phyloP scores from a whole-genome alignment of 2,888 invertebrate genomes.

The Nephrocerus scutellatus region DNA sequence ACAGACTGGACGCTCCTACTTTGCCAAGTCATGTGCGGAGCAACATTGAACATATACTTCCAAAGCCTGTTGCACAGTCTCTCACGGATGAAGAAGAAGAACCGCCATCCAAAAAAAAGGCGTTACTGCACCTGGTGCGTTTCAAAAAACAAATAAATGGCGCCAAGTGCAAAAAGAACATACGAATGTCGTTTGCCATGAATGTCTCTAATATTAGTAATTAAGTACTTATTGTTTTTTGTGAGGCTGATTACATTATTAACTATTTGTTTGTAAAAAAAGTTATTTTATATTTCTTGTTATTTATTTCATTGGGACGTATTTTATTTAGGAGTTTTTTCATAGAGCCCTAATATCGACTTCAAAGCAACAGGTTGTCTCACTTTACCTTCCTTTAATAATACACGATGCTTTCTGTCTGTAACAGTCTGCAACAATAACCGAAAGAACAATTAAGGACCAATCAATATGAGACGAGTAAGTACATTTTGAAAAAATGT shows the following conservation, averaged over 20 bases:
- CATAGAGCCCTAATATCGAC: too few relatives aligned
- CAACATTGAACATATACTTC: slow-evolving; percentile 2
- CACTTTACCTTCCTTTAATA: too few relatives aligned
- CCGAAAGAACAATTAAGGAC: too few relatives aligned
- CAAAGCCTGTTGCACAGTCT: slow-evolving; percentile 2
- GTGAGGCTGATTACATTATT: slow-evolving; percentile 7
- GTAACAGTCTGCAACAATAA: too few relatives aligned
- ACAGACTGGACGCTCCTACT: slow-evolving; percentile 7
- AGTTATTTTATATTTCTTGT: too few relatives aligned
- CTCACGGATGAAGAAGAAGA: slow-evolving; percentile 7
- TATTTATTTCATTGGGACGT: too few relatives aligned
- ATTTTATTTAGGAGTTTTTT: too few relatives aligned
- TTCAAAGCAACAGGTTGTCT: too few relatives aligned
- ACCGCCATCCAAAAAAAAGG: slow-evolving; percentile 6
- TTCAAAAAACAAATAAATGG: slow-evolving; percentile 9
- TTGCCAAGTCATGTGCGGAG: slow-evolving; percentile 5
- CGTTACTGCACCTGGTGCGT: slow-evolving; percentile 9
- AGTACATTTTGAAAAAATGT: too few relatives aligned
- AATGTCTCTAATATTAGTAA: slow-evolving; percentile 1
- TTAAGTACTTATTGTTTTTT: slow-evolving; percentile 1
- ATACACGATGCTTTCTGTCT: too few relatives aligned
- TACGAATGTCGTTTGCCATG: slow-evolving; percentile 8
- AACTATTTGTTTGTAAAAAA: too few relatives aligned
- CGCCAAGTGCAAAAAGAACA: slow-evolving; percentile 10
- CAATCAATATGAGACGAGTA: too few relatives aligned